Evolutionary conservation across 2,113 vertebrate species (phyloP), one percentile per base, ranked within the genome.

Genomic region (Struthio camelus): DNA sequence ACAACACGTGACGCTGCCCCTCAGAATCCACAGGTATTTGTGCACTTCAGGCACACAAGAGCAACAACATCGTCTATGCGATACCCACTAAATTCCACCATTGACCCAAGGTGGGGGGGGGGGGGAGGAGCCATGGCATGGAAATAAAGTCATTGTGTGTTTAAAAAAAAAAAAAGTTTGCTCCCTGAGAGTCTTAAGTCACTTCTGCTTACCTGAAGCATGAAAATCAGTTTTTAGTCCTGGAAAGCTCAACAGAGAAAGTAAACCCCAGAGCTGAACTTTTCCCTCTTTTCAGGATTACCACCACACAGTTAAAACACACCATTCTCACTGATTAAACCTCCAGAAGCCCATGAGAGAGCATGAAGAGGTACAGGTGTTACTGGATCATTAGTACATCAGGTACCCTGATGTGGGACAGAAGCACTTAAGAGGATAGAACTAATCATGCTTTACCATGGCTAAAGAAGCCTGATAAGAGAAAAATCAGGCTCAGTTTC

Each of bases 141-240:
- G 44, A 44, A 67, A 18, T 67, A 28, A n/a, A n/a, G n/a, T n/a
- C n/a, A n/a, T n/a, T n/a, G n/a, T n/a, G n/a, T n/a, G n/a, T n/a
- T n/a, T n/a, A 53, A 44, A 15, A 12, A 23, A 72, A 11, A 27
- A 53, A 70, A 62, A 25, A 4, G 22, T 73, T 80, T 85, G 30
- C 14, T 62, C 15, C 27, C 12, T 4, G 1, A 15, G 28, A 78
- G 42, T 81, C 69, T 44, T 36, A 46, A 70, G 58, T 78, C 70
- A 87, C 50, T 78, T 65, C 87, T 83, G 82, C 51, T 67, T 78
- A 90, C 76, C 61, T 80, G 72, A 92, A 90, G 42, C 67, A 95
- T 34, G 83, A 88, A 80, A 77, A 7, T 48, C 46, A 30, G 13
- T 36, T 30, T 38, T 64, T 36, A 64, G 40, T 58, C 50, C n/a